Evolutionary conservation across 2,797 vertebrate genomes (phyloP).

Genomic region (Galago senegalensis): DNA sequence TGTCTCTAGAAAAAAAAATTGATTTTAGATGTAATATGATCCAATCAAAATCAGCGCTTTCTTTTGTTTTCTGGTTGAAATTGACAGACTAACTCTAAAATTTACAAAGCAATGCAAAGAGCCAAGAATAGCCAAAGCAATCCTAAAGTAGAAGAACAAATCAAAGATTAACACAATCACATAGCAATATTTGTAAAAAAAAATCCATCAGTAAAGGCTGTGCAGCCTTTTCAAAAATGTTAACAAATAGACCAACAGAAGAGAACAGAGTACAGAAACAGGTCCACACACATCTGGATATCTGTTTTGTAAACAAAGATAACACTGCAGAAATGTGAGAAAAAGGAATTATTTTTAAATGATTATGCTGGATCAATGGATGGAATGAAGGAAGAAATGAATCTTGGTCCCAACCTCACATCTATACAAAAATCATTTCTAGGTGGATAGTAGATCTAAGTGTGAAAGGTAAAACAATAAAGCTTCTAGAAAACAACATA

Average conservation of each 20-base stretch:
- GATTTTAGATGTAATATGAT: not conserved
- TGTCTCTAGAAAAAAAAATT: no score
- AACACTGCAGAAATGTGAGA: not conserved
- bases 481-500: conserved; percentile 20
- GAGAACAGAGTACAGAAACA: not conserved
- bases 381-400: conserved; percentile 38
- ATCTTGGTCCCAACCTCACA: not conserved
- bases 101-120: conserved; percentile 7
- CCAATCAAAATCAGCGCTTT: conserved; percentile 12
- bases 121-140: not conserved
- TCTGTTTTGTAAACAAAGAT: conserved; percentile 25
- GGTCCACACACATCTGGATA: not conserved
- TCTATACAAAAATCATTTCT: conserved; percentile 43
- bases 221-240: not conserved
- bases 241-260: conserved; percentile 27
- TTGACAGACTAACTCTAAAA: conserved; percentile 9
- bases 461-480: conserved; percentile 34
- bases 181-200: not conserved
- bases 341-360: conserved; percentile 42
- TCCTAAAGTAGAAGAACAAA: conserved; percentile 53
- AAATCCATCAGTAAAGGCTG: not conserved
- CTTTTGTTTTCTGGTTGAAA: not conserved
- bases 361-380: not conserved
- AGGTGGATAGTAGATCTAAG: conserved; percentile 23
- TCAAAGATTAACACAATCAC: not conserved